Percentiles rank a stretch among this genome's conserved stretches.
Conservation (phyloP, 2,113 vertebrate genomes). For the Chinchilla lanigera region DNA sequence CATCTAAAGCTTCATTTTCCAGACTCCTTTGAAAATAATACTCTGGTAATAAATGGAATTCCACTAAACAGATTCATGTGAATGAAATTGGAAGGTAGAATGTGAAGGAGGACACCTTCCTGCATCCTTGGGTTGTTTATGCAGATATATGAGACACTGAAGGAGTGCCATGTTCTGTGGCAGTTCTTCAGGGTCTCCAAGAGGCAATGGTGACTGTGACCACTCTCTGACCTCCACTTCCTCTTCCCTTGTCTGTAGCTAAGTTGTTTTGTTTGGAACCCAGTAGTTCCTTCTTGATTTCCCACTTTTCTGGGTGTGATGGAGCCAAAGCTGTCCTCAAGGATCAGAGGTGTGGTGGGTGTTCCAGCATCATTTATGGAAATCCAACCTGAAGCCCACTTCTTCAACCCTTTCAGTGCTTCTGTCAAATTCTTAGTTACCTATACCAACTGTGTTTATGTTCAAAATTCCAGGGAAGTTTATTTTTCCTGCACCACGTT, state of each 20-base stretch:
- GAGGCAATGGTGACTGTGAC: background rate
- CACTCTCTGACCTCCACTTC: background rate
- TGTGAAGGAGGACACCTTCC: background rate
- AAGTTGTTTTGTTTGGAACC: background rate
- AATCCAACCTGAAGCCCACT: background rate
- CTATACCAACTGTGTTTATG: background rate
- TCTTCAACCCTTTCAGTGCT: background rate
- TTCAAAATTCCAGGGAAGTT: background rate
- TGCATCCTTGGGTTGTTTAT: background rate
- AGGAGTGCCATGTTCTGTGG: background rate
- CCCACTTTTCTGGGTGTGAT: background rate
- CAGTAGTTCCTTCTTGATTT: background rate
- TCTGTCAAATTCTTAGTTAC: background rate
- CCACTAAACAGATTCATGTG: background rate
- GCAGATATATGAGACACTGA: background rate
- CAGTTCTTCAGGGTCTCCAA: background rate
- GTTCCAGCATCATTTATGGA: background rate
- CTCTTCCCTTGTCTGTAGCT: background rate
- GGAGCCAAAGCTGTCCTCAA: background rate
- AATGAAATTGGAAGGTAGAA: background rate
- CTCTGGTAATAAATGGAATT: background rate
- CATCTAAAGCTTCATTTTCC: background rate
- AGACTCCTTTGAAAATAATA: background rate
- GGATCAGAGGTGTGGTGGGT: background rate
- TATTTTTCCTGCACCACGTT: background rate